A percentile compares a stretch with the other conserved stretches of the same genome.
These are phyloP conservation scores for Priocnemis perturbator DNA, from an alignment of 2,888 invertebrate genomes.

Conservation along the genomic window DNA sequence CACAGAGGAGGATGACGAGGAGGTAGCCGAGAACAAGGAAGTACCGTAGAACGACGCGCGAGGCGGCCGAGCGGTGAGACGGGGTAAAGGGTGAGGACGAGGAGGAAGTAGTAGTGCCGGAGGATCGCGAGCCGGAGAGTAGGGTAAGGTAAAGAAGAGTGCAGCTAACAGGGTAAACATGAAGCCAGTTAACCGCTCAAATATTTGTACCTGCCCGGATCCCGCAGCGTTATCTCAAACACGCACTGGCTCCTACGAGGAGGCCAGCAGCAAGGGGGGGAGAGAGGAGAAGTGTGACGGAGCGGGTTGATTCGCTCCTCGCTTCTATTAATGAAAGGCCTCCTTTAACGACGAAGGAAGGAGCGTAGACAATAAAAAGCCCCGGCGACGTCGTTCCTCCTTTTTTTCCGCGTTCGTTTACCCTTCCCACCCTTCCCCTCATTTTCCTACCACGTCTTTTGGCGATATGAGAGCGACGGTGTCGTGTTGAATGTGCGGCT, in stretches of 20 bases:
- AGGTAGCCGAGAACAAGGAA: slow-evolving; percentile 11
- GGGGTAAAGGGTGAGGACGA: slow-evolving; percentile 13
- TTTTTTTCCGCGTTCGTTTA: slow-evolving; percentile 27
- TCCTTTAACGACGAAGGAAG: slow-evolving; percentile 58
- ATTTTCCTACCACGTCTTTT: too few species aligned
- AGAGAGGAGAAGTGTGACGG: background rate
- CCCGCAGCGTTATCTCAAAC: slow-evolving; percentile 64
- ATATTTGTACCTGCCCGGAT: slow-evolving; percentile 67
- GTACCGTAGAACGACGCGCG: slow-evolving; percentile 33
- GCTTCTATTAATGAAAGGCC: slow-evolving; percentile 66
- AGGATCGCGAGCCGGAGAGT: slow-evolving; percentile 16
- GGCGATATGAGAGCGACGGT: slow-evolving; percentile 15
- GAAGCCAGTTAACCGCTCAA: slow-evolving; percentile 69
- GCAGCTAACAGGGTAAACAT: slow-evolving; percentile 64
- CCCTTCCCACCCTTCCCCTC: background rate
- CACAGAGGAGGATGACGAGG: background rate
- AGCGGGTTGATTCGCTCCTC: slow-evolving; percentile 58
- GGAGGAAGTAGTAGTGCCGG: slow-evolving; percentile 7
- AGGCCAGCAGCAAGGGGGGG: slow-evolving; percentile 1
- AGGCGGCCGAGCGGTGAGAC: slow-evolving; percentile 22
- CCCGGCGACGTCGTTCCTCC: slow-evolving; percentile 27
- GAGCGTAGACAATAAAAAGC: slow-evolving; percentile 58
- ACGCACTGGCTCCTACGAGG: slow-evolving; percentile 56
- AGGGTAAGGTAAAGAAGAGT: slow-evolving; percentile 28
- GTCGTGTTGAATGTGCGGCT: slow-evolving; percentile 42